phyloP scores from a whole-genome alignment of 2,797 vertebrate species.

The Salmo trutta region DNA sequence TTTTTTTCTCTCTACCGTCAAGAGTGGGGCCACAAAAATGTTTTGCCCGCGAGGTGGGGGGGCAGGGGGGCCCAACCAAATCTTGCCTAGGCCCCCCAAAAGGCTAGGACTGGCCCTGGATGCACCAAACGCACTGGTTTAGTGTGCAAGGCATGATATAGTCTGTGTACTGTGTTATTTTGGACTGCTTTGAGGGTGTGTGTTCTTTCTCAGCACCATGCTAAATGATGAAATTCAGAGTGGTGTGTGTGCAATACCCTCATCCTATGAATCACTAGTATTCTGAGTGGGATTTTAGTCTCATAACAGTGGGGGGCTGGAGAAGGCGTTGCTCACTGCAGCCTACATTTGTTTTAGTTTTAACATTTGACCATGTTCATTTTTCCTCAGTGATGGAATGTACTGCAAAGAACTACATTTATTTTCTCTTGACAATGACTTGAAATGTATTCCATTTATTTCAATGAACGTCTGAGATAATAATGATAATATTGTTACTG shows the following conservation, averaged over 20 bases:
- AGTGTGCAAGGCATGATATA: conserved; percentile 31
- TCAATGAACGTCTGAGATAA: neutral
- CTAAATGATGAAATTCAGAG: conserved; percentile 79
- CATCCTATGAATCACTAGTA: conserved; percentile 70
- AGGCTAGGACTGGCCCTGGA: too few species aligned
- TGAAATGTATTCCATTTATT: neutral
- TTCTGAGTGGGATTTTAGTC: conserved; percentile 65
- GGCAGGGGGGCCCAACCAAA: too few species aligned
- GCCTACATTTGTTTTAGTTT: conserved; percentile 5
- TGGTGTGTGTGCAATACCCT: conserved; percentile 73
- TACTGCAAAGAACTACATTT: neutral
- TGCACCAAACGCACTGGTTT: conserved; percentile 3
- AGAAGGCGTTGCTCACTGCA: conserved; percentile 46
- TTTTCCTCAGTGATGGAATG: neutral
- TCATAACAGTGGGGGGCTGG: conserved; percentile 41
- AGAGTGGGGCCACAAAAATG: too few species aligned
- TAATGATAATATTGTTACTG: conserved; percentile 34
- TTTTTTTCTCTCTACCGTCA: too few species aligned
- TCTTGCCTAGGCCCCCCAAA: too few species aligned
- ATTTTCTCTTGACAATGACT: neutral
- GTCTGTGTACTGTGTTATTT: conserved; percentile 66
- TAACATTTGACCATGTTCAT: neutral
- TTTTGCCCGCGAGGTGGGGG: too few species aligned
- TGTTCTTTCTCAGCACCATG: conserved; percentile 66
- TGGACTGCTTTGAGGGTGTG: conserved; percentile 59